Percentiles rank a stretch among this genome's conserved stretches.
Conservation (phyloP, 2,113 vertebrate species). For the Hystrix cristata region DNA sequence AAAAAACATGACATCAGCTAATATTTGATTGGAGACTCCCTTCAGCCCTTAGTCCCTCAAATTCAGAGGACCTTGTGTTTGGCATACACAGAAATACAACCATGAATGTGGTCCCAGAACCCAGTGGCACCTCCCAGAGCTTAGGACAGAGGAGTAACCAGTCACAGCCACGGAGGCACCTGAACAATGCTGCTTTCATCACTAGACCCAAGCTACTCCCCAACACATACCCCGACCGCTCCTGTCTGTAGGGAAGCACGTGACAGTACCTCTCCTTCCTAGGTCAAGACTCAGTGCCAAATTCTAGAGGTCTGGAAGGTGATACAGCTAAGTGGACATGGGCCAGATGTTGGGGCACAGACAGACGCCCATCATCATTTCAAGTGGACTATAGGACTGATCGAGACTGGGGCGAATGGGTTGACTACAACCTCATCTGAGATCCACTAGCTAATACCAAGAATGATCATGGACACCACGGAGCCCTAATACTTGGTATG, state of each 20-base stretch:
- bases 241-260: not conserved
- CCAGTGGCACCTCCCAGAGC: not conserved
- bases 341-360: not conserved
- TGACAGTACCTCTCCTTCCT: not conserved
- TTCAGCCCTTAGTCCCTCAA: not conserved
- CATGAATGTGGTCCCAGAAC: not conserved
- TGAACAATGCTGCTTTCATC: not conserved
- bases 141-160: not conserved
- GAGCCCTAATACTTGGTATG: fast-evolving
- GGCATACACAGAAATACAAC: not conserved
- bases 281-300: not conserved
- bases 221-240: not conserved
- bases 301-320: not conserved
- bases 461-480: fast-evolving
- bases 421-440: not conserved
- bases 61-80: not conserved
- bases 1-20: not conserved
- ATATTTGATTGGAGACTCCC: not conserved
- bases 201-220: no score
- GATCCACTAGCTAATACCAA: fast-evolving
- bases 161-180: fast-evolving
- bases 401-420: fast-evolving
- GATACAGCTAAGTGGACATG: not conserved
- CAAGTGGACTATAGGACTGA: not conserved
- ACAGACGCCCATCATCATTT: not conserved